Evolutionary conservation across 2,888 invertebrate species (phyloP).

Genomic region (Melanostoma scalare): DNA sequence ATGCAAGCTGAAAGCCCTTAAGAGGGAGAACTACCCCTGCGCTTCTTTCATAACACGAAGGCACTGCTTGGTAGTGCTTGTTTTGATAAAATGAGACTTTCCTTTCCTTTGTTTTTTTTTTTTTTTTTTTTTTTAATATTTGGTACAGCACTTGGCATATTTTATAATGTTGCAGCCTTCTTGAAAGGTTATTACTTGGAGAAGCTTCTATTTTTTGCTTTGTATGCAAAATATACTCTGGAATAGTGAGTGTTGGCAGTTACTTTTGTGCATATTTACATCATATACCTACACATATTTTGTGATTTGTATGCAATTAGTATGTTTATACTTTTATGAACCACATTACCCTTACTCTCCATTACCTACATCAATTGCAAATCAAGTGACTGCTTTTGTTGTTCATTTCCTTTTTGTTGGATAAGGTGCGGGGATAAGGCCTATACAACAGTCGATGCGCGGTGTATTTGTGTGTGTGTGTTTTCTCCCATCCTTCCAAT

Average conservation of each 20-base stretch:
- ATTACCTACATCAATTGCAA: conserved; percentile 33
- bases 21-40: too few species aligned
- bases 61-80: too few species aligned
- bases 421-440: background rate
- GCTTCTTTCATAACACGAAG: too few species aligned
- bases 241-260: background rate
- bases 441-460: too few species aligned
- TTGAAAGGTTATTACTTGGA: background rate
- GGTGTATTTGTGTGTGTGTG: too few species aligned
- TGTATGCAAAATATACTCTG: background rate
- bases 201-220: conserved; percentile 8
- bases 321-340: conserved; percentile 1
- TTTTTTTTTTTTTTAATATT: background rate
- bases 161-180: background rate
- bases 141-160: background rate
- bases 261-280: background rate
- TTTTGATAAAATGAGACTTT: too few species aligned
- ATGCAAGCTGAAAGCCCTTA: too few species aligned
- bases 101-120: too few species aligned
- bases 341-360: conserved; percentile 13
- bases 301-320: conserved; percentile 19
- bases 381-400: conserved; percentile 15
- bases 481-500: too few species aligned
- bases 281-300: background rate
- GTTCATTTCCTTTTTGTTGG: conserved; percentile 3